phyloP scores from a whole-genome alignment of 2,888 invertebrate species.

The Dasysyrphus albostriatus region DNA sequence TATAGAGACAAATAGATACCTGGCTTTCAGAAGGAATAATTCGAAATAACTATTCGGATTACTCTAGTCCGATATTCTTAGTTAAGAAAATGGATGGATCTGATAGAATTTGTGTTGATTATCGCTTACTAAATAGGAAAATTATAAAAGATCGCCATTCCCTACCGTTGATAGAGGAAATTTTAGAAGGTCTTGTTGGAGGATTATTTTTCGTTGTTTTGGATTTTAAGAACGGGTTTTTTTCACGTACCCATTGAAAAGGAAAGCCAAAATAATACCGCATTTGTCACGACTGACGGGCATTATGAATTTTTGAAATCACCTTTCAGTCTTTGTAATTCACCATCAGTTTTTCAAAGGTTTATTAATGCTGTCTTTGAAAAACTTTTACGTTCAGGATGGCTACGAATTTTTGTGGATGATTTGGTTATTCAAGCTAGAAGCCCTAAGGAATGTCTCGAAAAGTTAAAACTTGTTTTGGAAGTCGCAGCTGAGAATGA shows the following conservation, averaged over 20 bases:
- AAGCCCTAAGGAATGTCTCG: slow-evolving; percentile 5
- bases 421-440: too few species aligned
- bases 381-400: neutral
- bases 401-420: slow-evolving; percentile 4
- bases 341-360: neutral
- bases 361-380: neutral
- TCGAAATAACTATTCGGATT: neutral
- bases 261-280: neutral
- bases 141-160: slow-evolving; percentile 20
- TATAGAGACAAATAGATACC: too few species aligned
- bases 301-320: slow-evolving; percentile 27
- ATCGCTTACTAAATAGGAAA: too few species aligned
- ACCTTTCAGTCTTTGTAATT: slow-evolving; percentile 48
- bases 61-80: too few species aligned
- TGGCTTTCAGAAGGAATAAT: slow-evolving; percentile 79
- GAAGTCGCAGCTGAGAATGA: neutral
- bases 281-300: slow-evolving; percentile 7
- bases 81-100: too few species aligned
- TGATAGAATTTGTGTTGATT: too few species aligned
- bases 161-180: slow-evolving; percentile 46
- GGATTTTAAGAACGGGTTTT: slow-evolving; percentile 29
- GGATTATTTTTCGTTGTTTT: slow-evolving; percentile 12
- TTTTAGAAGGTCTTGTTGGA: neutral
- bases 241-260: slow-evolving; percentile 14
- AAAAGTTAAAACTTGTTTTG: neutral